Percentiles rank a stretch among this genome's conserved stretches.
phyloP scores from a whole-genome alignment of 2,888 invertebrate genomes.

The Drosophila picticornis region DNA sequence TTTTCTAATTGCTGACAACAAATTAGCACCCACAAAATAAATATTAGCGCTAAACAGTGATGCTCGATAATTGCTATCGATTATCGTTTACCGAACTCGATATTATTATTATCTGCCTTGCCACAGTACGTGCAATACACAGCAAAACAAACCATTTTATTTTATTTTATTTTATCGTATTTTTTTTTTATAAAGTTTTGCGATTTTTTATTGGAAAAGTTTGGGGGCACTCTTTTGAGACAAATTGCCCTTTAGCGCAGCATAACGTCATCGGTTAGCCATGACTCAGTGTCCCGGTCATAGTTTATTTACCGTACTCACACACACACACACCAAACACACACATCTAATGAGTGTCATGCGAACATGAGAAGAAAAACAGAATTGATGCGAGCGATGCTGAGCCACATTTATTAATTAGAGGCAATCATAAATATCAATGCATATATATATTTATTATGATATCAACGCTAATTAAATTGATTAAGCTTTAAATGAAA shows the following conservation, averaged over 20 bases:
- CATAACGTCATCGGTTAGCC: constrained; percentile 73
- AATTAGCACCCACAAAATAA: constrained; percentile 18
- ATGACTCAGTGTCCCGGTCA: constrained; percentile 70
- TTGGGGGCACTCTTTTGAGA: constrained; percentile 64
- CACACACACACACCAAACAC: constrained; percentile 26
- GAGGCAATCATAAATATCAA: constrained; percentile 33
- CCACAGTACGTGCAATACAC: not conserved
- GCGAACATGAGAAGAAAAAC: constrained; percentile 48
- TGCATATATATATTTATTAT: constrained; percentile 10
- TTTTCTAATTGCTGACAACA: constrained; percentile 38
- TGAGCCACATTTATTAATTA: constrained; percentile 50
- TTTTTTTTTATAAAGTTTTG: constrained; percentile 56
- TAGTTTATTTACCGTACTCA: constrained; percentile 67
- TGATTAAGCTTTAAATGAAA: constrained; percentile 56
- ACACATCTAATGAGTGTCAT: constrained; percentile 13
- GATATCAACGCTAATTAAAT: constrained; percentile 50
- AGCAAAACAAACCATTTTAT: not conserved
- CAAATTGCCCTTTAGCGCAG: constrained; percentile 75
- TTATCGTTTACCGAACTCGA: constrained; percentile 31
- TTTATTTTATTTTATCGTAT: not conserved
- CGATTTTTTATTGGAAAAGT: constrained; percentile 68
- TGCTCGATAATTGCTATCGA: constrained; percentile 28
- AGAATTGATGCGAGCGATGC: constrained; percentile 53
- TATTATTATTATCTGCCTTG: constrained; percentile 38
- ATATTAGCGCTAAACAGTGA: constrained; percentile 22